These are phyloP conservation scores for Catagonus wagneri DNA, from an alignment of 2,113 vertebrate species.

Conservation along the genomic window DNA sequence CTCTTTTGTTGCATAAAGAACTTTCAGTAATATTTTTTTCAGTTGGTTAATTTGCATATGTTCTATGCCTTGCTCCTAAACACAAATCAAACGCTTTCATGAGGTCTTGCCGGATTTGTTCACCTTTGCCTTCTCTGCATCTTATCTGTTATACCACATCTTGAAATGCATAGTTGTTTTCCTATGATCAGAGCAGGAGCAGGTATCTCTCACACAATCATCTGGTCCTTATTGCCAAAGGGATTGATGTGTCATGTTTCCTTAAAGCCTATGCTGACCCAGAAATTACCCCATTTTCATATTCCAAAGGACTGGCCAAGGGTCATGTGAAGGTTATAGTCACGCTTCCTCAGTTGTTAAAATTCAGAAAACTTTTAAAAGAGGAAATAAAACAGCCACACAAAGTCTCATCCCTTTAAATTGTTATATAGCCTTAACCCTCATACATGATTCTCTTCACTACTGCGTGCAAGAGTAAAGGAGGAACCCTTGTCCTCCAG, in stretches of 20 bases:
- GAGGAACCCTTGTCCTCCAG: neutral
- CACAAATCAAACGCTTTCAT: constrained; percentile 16
- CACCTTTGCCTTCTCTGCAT: neutral
- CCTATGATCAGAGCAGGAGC: neutral
- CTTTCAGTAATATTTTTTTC: constrained; percentile 65
- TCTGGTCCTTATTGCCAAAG: constrained; percentile 55
- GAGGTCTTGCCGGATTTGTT: constrained; percentile 4
- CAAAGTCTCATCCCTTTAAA: neutral
- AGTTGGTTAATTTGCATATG: neutral
- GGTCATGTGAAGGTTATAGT: constrained; percentile 9
- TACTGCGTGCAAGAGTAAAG: neutral
- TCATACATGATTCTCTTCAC: neutral
- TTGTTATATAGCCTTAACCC: neutral
- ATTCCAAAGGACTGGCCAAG: constrained; percentile 39
- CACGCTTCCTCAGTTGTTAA: constrained; percentile 21
- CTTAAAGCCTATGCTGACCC: constrained; percentile 25
- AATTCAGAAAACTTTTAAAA: constrained; percentile 31
- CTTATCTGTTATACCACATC: constrained; percentile 37
- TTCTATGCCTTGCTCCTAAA: neutral
- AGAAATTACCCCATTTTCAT: constrained; percentile 65
- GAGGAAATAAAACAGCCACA: constrained; percentile 30
- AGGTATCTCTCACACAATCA: constrained; percentile 18
- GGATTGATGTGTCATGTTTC: constrained; percentile 63
- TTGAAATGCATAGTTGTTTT: constrained; percentile 29
- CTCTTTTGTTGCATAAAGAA: constrained; percentile 34